Percentiles rank a stretch among this genome's conserved stretches.
phyloP scores from a whole-genome alignment of 2,113 vertebrate species.

The Lycocorax pyrrhopterus region DNA sequence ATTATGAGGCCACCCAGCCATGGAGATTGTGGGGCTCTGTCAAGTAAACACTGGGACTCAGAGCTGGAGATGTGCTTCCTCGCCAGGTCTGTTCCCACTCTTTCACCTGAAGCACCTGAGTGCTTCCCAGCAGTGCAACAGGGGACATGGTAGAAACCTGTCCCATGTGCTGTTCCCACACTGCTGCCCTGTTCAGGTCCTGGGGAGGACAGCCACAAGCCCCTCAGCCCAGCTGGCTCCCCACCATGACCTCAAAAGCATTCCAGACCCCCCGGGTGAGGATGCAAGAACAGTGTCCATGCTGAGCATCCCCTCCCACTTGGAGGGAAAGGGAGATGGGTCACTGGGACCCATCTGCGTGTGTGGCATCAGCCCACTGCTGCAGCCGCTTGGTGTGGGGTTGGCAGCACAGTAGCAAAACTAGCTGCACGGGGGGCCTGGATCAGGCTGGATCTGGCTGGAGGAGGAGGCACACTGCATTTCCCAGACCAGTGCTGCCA shows the following conservation, averaged over 20 bases:
- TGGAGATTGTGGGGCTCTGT: not conserved
- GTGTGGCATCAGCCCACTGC: not conserved
- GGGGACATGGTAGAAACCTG: fast-evolving
- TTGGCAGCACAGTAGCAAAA: slow-evolving; percentile 24
- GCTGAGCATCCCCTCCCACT: not conserved
- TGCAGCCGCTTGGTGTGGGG: not conserved
- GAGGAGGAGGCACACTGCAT: not conserved
- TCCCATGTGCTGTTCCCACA: not conserved
- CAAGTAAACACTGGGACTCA: not conserved
- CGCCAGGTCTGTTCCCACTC: fast-evolving
- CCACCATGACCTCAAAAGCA: not conserved
- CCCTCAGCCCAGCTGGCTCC: not conserved
- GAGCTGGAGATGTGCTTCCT: not conserved
- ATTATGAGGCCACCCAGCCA: not conserved
- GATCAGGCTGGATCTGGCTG: not conserved
- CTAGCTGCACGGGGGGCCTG: not conserved
- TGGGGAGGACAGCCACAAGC: not conserved
- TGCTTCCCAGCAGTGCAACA: fast-evolving
- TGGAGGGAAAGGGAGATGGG: not conserved
- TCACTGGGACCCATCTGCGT: not conserved
- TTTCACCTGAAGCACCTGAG: not conserved
- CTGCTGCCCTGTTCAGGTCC: not conserved
- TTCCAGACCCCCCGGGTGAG: not conserved
- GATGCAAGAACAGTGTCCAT: fast-evolving
- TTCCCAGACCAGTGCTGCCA: slow-evolving; percentile 9